Percentiles rank a stretch among this genome's conserved stretches.
phyloP scores from a whole-genome alignment of 2,888 invertebrate genomes.

The Eupithecia insigniata region DNA sequence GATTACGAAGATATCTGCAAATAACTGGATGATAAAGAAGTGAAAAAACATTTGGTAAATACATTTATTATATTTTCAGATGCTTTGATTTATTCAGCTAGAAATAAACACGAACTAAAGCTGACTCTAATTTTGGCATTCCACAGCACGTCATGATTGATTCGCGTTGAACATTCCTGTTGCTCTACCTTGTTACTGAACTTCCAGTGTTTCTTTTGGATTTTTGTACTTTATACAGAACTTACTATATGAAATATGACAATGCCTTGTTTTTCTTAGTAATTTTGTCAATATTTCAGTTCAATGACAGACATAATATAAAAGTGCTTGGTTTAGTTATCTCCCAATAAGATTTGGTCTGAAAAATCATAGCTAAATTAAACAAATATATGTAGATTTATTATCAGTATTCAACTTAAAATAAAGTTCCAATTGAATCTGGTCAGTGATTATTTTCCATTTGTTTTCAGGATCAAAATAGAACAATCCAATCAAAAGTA shows the following conservation, averaged over 20 bases:
- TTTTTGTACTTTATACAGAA: slow-evolving; percentile 21
- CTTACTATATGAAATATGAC: neutral
- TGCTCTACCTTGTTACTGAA: slow-evolving; percentile 48
- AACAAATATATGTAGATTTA: neutral
- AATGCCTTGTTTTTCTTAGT: neutral
- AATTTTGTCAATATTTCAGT: neutral
- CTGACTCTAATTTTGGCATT: slow-evolving; percentile 82
- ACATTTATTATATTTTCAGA: slow-evolving; percentile 28
- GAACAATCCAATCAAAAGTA: neutral
- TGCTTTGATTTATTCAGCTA: slow-evolving; percentile 11
- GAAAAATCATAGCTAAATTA: neutral
- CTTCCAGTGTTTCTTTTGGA: slow-evolving; percentile 33
- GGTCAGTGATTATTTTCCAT: neutral
- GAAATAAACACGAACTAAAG: slow-evolving; percentile 60
- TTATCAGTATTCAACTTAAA: neutral
- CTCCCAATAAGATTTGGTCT: slow-evolving; percentile 1
- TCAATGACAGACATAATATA: neutral
- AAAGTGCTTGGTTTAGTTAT: neutral
- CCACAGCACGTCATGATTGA: slow-evolving; percentile 75
- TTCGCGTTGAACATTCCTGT: slow-evolving; percentile 62
- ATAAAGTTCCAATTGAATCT: neutral
- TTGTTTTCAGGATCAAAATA: slow-evolving; percentile 28
- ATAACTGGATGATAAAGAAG: slow-evolving; percentile 64
- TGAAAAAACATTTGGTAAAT: slow-evolving; percentile 70
- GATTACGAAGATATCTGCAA: slow-evolving; percentile 74